Conservation (phyloP, 2,113 vertebrate genomes). For the Saccopteryx leptura region DNA sequence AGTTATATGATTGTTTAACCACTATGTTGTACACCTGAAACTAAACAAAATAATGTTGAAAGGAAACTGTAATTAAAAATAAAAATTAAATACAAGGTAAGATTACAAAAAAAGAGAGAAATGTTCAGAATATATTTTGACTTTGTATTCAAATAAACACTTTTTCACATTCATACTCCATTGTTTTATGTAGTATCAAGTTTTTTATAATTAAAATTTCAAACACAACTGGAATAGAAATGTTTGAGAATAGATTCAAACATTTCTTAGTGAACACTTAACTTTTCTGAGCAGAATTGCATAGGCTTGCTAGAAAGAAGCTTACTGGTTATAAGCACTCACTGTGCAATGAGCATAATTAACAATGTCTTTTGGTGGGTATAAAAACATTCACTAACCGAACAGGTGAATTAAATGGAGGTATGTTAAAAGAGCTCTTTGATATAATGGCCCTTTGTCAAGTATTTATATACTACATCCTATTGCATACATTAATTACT, state of each 20-base stretch:
- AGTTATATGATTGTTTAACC: neutral
- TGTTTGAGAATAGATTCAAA: conserved; percentile 22
- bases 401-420: neutral
- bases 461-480: neutral
- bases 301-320: neutral
- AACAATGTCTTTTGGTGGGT: neutral
- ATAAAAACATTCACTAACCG: neutral
- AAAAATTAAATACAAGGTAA: neutral
- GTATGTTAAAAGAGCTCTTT: neutral
- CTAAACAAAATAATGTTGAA: neutral
- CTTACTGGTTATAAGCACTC: neutral
- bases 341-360: neutral
- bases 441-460: neutral
- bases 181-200: conserved; percentile 35
- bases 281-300: neutral
- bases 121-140: neutral
- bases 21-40: neutral
- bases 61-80: neutral
- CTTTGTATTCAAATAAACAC: conserved; percentile 43
- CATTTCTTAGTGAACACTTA: neutral
- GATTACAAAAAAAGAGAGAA: neutral
- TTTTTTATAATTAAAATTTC: conserved; percentile 38
- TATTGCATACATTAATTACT: neutral
- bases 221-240: neutral
- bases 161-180: conserved; percentile 21